phyloP scores from a whole-genome alignment of 2,113 vertebrate species.

The Chaetops frenatus region DNA sequence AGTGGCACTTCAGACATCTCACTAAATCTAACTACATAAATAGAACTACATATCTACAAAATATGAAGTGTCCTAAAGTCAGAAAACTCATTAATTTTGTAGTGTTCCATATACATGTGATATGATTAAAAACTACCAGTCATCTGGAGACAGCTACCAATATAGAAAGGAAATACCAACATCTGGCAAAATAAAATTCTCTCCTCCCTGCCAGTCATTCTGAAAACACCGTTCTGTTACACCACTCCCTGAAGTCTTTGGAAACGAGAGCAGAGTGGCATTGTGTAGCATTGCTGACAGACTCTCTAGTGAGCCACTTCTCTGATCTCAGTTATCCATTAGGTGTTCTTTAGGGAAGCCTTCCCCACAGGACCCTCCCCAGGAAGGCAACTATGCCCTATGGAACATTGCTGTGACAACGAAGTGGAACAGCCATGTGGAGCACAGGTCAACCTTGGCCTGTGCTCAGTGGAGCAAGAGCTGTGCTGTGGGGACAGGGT shows the following conservation, averaged over 20 bases:
- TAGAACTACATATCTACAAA: background rate
- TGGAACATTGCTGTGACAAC: background rate
- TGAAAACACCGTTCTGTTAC: background rate
- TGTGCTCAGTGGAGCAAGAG: background rate
- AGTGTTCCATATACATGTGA: background rate
- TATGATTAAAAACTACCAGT: background rate
- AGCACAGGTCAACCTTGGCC: background rate
- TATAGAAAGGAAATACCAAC: background rate
- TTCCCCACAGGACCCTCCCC: background rate
- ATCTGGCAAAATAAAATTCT: background rate
- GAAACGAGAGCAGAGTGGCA: background rate
- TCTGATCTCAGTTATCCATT: constrained; percentile 31
- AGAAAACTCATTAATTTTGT: background rate
- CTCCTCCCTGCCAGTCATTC: background rate
- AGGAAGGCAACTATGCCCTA: background rate
- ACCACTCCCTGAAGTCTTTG: background rate
- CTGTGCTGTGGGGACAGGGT: background rate
- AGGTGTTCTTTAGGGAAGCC: background rate
- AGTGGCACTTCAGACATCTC: constrained; percentile 42
- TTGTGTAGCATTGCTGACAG: background rate
- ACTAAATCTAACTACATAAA: constrained; percentile 1
- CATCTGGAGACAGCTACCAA: background rate
- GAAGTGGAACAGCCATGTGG: background rate
- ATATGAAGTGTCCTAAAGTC: constrained; percentile 17
- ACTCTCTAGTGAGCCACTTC: background rate